These are phyloP conservation scores for Paedocypris sp. DNA, from an alignment of 2,113 vertebrate genomes.

Conservation along the genomic window DNA sequence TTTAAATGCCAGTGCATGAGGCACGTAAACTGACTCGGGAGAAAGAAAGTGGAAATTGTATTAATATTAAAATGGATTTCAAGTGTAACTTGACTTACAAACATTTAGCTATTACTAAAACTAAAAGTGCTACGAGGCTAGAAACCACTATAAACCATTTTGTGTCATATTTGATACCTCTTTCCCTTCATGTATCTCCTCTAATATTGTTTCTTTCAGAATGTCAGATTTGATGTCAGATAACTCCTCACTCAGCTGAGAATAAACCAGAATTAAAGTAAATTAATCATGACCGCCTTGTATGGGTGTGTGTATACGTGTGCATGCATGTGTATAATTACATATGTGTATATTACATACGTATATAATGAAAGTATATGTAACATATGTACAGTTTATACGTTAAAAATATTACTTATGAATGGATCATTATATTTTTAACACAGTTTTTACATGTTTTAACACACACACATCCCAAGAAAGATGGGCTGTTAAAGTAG, in stretches of 20 bases:
- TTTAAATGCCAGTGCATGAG: constrained; percentile 86
- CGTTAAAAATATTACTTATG: too few species aligned
- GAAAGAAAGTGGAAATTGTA: constrained; percentile 38
- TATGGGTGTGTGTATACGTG: too few species aligned
- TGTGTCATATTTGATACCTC: constrained; percentile 36
- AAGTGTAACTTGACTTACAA: not conserved
- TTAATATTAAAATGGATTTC: constrained; percentile 1
- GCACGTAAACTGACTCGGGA: constrained; percentile 77
- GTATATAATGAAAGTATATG: too few species aligned
- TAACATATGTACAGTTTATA: too few species aligned
- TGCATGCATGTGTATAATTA: too few species aligned
- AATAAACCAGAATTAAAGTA: constrained; percentile 39
- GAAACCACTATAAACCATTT: not conserved
- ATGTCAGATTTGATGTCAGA: constrained; percentile 49
- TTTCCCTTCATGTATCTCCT: constrained; percentile 35
- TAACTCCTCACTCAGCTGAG: constrained; percentile 57
- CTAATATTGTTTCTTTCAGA: constrained; percentile 43
- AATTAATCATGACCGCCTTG: not conserved
- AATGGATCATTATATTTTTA: too few species aligned
- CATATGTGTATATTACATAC: too few species aligned
- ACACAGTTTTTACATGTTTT: too few species aligned
- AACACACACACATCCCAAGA: too few species aligned
- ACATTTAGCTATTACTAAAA: too few species aligned
- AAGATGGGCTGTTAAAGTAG: too few species aligned
- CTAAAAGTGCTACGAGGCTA: not conserved